These are phyloP conservation scores for Noctilio leporinus DNA, from an alignment of 2,113 vertebrate genomes.

Conservation along the genomic window DNA sequence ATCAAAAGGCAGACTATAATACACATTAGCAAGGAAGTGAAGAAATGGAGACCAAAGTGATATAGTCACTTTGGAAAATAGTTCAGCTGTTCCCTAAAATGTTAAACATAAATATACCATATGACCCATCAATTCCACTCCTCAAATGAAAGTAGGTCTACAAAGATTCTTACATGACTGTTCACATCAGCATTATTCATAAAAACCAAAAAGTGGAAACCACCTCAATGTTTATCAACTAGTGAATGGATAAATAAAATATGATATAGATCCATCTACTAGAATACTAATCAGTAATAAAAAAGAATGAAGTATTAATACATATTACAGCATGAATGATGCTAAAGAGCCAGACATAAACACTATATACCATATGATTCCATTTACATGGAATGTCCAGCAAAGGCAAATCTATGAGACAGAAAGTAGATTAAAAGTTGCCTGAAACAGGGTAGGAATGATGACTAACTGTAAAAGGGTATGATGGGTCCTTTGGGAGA, in stretches of 20 bases:
- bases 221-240: neutral
- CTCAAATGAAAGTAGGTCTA: neutral
- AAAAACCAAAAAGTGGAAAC: neutral
- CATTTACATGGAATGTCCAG: neutral
- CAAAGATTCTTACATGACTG: neutral
- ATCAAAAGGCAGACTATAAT: neutral
- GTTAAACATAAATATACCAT: neutral
- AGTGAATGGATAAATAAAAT: neutral
- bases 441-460: neutral
- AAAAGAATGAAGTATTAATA: neutral
- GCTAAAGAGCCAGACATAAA: neutral
- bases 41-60: neutral
- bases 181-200: neutral
- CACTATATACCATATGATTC: neutral
- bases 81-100: neutral
- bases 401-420: neutral
- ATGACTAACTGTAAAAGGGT: neutral
- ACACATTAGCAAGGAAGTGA: neutral
- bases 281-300: neutral
- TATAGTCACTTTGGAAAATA: constrained; percentile 4
- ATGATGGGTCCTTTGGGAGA: neutral
- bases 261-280: neutral
- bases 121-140: neutral
- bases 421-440: neutral
- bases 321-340: neutral